A percentile compares a stretch with the other conserved stretches of the same genome.
These are phyloP conservation scores for Drosophila mulleri DNA, from an alignment of 2,888 invertebrate genomes.

Conservation along the genomic window DNA sequence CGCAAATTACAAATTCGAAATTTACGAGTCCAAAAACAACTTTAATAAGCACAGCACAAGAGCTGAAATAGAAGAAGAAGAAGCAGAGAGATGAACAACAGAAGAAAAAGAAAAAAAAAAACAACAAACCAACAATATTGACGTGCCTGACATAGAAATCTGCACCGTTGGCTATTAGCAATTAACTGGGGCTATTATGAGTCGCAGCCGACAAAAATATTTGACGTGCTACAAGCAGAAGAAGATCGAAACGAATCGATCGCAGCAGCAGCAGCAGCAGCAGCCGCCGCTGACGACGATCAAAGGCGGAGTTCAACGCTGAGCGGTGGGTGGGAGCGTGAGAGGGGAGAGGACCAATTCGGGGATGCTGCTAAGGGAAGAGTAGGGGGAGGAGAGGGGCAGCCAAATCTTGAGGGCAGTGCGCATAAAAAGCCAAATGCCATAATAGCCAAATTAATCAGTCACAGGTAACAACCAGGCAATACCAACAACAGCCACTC, in stretches of 20 bases:
- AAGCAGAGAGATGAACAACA: too few species aligned
- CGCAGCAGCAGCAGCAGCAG: conserved; percentile 34
- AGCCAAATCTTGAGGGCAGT: conserved; percentile 57
- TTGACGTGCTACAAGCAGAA: conserved; percentile 80
- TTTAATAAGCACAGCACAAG: conserved; percentile 62
- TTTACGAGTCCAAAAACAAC: conserved; percentile 57
- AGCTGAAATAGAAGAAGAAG: background rate
- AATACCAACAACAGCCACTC: conserved; percentile 20
- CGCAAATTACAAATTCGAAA: conserved; percentile 69
- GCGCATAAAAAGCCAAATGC: conserved; percentile 78
- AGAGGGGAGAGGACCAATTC: background rate
- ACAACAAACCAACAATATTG: conserved; percentile 47
- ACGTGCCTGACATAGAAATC: conserved; percentile 79
- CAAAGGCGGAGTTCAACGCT: conserved; percentile 46
- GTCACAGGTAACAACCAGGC: conserved; percentile 72
- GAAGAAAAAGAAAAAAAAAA: background rate
- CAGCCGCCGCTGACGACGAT: conserved; percentile 38
- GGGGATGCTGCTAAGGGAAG: background rate
- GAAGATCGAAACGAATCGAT: conserved; percentile 81
- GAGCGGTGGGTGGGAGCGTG: background rate
- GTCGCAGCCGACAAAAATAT: conserved; percentile 59
- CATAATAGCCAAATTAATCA: conserved; percentile 81
- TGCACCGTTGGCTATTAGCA: conserved; percentile 81
- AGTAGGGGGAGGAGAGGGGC: background rate
- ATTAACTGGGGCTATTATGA: conserved; percentile 81